Base-by-base conservation (phyloP, 2,797 vertebrate genomes). In the Urophycis tenuis region DNA sequence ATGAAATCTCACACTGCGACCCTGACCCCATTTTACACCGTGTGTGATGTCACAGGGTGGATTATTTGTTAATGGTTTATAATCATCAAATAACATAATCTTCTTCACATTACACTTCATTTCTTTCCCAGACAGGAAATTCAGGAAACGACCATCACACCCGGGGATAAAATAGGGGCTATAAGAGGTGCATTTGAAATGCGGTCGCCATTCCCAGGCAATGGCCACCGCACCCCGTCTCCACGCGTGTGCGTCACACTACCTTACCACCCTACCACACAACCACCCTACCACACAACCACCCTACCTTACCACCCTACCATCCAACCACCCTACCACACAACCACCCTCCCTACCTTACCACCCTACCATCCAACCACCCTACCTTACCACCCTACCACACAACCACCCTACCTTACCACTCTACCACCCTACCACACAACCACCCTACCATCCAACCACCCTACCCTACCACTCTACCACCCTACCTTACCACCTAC, bases 261-360 rank as follows among this genome's bases (percentile, higher is more conserved):
- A n/a, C n/a, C n/a, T n/a, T n/a, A n/a, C n/a, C n/a, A n/a, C n/a
- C n/a, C n/a, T n/a, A n/a, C n/a, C 74, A 83, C 39, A 77, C 39
- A 78, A 78, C 80, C 67, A 73, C 49, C 71, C 73, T 36, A 70
- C 9, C 41, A 81, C 71, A 36, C 71, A 45, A 33, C 41, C 25
- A 39, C 30, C 41, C 73, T 30, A 25, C 35, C 39, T 36, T 41
- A 74, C 73, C 30, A n/a, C n/a, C n/a, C n/a, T n/a, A n/a, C n/a
- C n/a, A n/a, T n/a, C n/a, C n/a, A n/a, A n/a, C n/a, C n/a, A n/a
- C n/a, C n/a, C n/a, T n/a, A n/a, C n/a, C n/a, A n/a, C n/a, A n/a
- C n/a, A n/a, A n/a, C n/a, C n/a, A n/a, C n/a, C n/a, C n/a, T n/a
- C n/a, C n/a, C n/a, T n/a, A n/a, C n/a, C n/a, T n/a, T n/a, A n/a